Percentiles rank a stretch among this genome's conserved stretches.
phyloP scores from a whole-genome alignment of 2,113 vertebrate species.

The Dascyllus trimaculatus region DNA sequence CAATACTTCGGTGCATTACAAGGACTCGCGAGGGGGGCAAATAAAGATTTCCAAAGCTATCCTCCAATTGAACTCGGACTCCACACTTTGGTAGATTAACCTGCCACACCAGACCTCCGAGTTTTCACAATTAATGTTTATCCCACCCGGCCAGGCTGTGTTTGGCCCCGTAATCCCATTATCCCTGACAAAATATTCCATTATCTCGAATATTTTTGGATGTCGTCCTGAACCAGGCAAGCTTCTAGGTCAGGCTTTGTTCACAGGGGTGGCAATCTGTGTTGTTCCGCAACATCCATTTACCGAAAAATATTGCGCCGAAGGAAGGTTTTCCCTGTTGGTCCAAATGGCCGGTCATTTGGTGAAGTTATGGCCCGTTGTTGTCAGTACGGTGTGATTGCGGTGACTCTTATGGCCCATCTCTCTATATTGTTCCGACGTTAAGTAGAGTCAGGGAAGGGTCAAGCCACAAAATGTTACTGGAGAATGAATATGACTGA shows the following conservation, averaged over 20 bases:
- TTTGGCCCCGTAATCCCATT: constrained; percentile 70
- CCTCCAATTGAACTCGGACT: constrained; percentile 55
- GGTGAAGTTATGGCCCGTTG: constrained; percentile 69
- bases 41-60: constrained; percentile 51
- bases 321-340: constrained; percentile 51
- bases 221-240: constrained; percentile 35
- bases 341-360: constrained; percentile 64
- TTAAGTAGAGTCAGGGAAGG: constrained; percentile 77
- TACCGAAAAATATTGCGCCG: constrained; percentile 39
- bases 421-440: constrained; percentile 64
- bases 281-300: constrained; percentile 42
- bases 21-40: constrained; percentile 47
- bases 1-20: constrained; percentile 55
- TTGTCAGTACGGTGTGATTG: constrained; percentile 76
- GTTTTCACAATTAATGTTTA: constrained; percentile 64
- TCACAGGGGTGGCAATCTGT: constrained; percentile 28
- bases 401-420: constrained; percentile 72
- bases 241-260: constrained; percentile 45
- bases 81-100: constrained; percentile 65
- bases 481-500: constrained; percentile 45
- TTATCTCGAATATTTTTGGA: constrained; percentile 63
- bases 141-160: constrained; percentile 52
- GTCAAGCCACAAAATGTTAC: constrained; percentile 59
- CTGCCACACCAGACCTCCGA: constrained; percentile 43
- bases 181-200: constrained; percentile 72